phyloP scores from a whole-genome alignment of 2,113 vertebrate species.

The Aramus guarauna region DNA sequence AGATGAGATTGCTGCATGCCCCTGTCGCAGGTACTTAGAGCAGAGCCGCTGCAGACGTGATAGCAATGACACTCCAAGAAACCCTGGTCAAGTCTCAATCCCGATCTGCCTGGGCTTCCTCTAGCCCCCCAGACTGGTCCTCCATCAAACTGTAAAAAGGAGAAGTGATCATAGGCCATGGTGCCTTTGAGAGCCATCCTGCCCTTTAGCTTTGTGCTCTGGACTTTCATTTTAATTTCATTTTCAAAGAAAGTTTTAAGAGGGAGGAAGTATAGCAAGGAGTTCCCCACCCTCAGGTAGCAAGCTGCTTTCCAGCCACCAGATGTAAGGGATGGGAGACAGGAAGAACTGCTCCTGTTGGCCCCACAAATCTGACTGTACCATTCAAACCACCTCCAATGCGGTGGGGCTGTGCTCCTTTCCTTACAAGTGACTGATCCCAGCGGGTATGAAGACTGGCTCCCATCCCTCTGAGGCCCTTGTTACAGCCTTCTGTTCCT shows the following conservation, averaged over 20 bases:
- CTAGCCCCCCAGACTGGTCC: neutral
- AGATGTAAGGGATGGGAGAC: neutral
- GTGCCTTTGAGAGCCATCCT: neutral
- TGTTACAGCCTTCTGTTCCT: neutral
- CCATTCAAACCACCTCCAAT: neutral
- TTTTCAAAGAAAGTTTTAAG: neutral
- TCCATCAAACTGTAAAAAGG: neutral
- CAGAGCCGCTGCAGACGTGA: neutral
- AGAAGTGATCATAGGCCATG: neutral
- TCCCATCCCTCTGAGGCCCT: neutral
- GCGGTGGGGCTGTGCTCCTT: neutral
- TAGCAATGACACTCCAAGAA: neutral
- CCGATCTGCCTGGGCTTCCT: neutral
- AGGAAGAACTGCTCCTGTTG: neutral
- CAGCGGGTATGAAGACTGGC: neutral
- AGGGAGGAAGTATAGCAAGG: neutral
- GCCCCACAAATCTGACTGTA: neutral
- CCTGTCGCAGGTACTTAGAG: conserved; percentile 25
- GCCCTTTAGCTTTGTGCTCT: neutral
- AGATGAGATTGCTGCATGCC: neutral
- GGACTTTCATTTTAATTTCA: neutral
- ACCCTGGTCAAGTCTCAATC: neutral
- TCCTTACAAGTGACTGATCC: neutral
- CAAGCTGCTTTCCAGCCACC: neutral
- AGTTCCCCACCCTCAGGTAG: neutral